Conservation (phyloP, 2,888 invertebrate species). For the Liodrosophila aerea region DNA sequence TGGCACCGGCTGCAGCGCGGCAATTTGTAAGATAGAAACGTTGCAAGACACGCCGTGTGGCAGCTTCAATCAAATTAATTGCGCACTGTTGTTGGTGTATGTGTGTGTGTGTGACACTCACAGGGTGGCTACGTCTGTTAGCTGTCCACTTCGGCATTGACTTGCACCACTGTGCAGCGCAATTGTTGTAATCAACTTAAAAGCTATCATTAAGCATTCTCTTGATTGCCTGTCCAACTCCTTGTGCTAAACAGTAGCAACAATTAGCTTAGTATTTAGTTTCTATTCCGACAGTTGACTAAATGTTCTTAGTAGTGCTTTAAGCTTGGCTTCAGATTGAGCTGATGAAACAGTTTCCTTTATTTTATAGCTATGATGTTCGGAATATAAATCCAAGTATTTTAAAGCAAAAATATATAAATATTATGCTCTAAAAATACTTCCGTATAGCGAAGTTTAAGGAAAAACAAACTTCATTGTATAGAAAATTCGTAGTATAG, state of each 20-base stretch:
- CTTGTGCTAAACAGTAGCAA: constrained; percentile 30
- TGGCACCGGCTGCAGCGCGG: constrained; percentile 36
- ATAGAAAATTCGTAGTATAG: too few species aligned
- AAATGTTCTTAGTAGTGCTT: too few species aligned
- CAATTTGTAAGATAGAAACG: constrained; percentile 73
- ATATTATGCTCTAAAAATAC: too few species aligned
- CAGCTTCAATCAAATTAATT: constrained; percentile 82
- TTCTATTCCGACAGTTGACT: neutral
- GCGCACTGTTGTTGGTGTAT: constrained; percentile 39
- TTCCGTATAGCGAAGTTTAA: too few species aligned
- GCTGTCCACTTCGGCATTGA: too few species aligned
- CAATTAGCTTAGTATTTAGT: constrained; percentile 24
- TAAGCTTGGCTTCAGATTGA: too few species aligned
- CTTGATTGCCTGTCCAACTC: constrained; percentile 49
- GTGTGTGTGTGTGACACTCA: constrained; percentile 50
- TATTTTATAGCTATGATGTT: too few species aligned
- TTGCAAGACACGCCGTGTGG: constrained; percentile 77
- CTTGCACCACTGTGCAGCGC: neutral
- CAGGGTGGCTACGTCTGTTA: constrained; percentile 31
- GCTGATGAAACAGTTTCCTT: too few species aligned
- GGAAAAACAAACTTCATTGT: too few species aligned
- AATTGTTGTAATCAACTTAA: constrained; percentile 51
- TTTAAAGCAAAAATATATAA: too few species aligned
- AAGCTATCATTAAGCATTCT: constrained; percentile 59
- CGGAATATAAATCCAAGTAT: too few species aligned